Evolutionary conservation across 2,797 vertebrate species (phyloP).

Genomic region (Podargus strigoides): DNA sequence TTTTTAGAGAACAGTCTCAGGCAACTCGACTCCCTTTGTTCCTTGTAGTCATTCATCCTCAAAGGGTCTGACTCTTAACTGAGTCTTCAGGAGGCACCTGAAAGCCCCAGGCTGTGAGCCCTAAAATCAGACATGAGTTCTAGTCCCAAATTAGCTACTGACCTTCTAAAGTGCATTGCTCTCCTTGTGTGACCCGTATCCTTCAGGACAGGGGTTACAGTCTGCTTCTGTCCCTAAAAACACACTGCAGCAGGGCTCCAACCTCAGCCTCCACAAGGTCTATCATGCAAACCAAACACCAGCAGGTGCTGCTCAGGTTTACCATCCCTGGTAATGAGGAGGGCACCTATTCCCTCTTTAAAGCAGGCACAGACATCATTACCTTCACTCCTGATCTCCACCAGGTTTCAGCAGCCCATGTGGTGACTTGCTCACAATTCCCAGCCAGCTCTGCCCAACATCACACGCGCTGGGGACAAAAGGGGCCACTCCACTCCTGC

Average conservation of each 20-base stretch:
- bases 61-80: too few relatives aligned
- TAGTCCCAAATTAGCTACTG: not conserved
- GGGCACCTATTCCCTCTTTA: not conserved
- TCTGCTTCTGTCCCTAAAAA: not conserved
- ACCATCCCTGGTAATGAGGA: not conserved
- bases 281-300: not conserved
- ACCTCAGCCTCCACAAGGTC: not conserved
- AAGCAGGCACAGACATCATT: not conserved
- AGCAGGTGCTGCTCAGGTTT: not conserved
- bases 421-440: not conserved
- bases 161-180: not conserved
- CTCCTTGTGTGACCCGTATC: not conserved
- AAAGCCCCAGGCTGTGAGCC: not conserved
- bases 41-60: not conserved
- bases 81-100: not conserved
- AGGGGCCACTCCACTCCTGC: fast-evolving
- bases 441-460: not conserved
- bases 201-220: not conserved
- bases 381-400: not conserved
- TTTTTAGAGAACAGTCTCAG: not conserved
- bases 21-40: not conserved
- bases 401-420: fast-evolving
- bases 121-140: not conserved
- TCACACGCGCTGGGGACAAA: not conserved
- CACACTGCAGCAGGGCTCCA: not conserved